Base-by-base conservation (phyloP, 1,140 invertebrate species). In the Lepidostoma basale region DNA sequence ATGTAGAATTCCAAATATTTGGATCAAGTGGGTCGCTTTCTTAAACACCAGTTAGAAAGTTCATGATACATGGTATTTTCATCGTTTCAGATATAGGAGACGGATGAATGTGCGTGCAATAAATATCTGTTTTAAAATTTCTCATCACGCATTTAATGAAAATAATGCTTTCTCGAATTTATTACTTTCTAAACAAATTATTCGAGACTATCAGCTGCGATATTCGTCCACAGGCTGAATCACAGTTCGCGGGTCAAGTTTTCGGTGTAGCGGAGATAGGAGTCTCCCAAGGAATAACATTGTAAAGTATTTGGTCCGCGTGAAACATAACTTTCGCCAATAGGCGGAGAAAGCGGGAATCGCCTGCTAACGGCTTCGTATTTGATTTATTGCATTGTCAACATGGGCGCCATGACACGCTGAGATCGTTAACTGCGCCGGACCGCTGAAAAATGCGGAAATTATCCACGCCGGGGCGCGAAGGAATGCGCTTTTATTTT, bases 401-500 rank as follows among this genome's bases (percentile, higher is more conserved):
- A 54, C 49, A 18, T 30, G 25, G 49, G 49, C 49, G 49, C 49
- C 49, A 28, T 16, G 14, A 28, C 26, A 28, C 3, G 49, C 5
- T 14, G 25, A 47, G 25, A 30, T 28, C 26, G n/a, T 33, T 25
- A 12, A 49, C 45, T 49, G 18, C 45, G 45, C 22, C 44, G 18
- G 5, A 4, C n/a, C 9, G 25, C 25, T 18, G 23, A 54, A 54
- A 54, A 54, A 54, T 54, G 49, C 49, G 49, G 49, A 54, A 30
- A 54, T 28, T 36, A 12, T 30, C 49, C 49, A 16, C 26, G n/a
- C 14, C 9, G 25, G 18, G 14, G 30, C 49, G 6, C 5, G 3
- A n/a, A 12, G n/a, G 49, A 54, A 54, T 28, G 49, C 49, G 26
- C 30, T 54, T 47, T 54, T 54, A 33, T 54, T 54, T 54, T 54